Conservation (phyloP, 1,140 invertebrate species). For the Rhynchophorus ferrugineus region DNA sequence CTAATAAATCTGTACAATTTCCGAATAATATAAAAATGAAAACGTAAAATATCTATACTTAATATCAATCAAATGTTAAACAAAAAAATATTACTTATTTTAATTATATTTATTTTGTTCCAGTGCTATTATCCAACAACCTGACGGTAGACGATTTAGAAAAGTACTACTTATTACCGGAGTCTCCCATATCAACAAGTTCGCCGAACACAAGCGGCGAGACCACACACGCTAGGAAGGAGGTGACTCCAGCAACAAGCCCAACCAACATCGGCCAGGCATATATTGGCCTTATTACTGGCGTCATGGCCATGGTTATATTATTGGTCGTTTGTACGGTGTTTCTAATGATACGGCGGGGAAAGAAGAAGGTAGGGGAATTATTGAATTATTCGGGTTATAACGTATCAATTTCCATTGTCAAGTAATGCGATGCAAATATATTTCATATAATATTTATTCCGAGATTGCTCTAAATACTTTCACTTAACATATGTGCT, state of each 20-base stretch:
- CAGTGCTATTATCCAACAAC: conserved; percentile 42
- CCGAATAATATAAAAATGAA: too few species aligned
- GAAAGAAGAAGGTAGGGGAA: conserved; percentile 51
- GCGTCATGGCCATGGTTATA: conserved; percentile 64
- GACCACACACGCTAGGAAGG: conserved; percentile 40
- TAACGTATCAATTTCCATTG: too few species aligned
- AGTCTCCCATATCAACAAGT: conserved; percentile 34
- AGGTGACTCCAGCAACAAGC: conserved; percentile 56
- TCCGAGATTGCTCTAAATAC: too few species aligned
- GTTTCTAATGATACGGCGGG: conserved; percentile 62
- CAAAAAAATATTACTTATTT: too few species aligned
- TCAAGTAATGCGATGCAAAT: too few species aligned
- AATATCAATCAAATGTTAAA: too few species aligned
- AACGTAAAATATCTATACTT: too few species aligned
- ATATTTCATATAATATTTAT: too few species aligned
- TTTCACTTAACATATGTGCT: too few species aligned
- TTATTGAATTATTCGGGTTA: too few species aligned
- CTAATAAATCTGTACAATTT: too few species aligned
- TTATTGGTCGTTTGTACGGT: conserved; percentile 60
- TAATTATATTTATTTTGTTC: conserved; percentile 15
- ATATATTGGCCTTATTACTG: conserved; percentile 74
- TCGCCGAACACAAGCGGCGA: conserved; percentile 32
- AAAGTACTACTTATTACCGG: conserved; percentile 40
- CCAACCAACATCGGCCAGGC: conserved; percentile 56
- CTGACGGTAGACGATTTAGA: conserved; percentile 42